Conservation (phyloP, 37 sponge, comb jelly and placozoan genomes). For the Haliclona indistincta region DNA sequence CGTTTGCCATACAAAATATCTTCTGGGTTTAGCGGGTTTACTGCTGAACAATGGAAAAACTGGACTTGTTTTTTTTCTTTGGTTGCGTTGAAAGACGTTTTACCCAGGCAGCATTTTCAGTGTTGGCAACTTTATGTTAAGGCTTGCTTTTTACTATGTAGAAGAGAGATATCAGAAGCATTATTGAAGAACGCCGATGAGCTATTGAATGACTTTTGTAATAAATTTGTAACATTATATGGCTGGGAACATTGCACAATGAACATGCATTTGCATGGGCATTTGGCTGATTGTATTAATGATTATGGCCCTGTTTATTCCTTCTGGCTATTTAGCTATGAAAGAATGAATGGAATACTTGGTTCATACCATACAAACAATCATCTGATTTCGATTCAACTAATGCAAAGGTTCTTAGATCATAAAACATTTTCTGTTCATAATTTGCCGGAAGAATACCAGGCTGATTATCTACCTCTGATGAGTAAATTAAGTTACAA, state of each 20-base stretch:
- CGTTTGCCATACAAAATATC: slow-evolving; percentile 35
- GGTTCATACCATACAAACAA: slow-evolving; percentile 54
- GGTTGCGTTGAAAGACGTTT: slow-evolving; percentile 4
- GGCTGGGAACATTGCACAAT: background rate
- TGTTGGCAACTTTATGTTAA: slow-evolving; percentile 32
- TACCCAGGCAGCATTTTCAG: slow-evolving; percentile 15
- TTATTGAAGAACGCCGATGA: slow-evolving; percentile 10
- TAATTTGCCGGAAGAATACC: background rate
- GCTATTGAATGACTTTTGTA: slow-evolving; percentile 7
- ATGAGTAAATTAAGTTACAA: background rate
- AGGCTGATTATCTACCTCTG: background rate
- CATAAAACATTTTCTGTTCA: background rate
- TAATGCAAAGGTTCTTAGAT: slow-evolving; percentile 41
- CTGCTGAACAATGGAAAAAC: slow-evolving; percentile 55
- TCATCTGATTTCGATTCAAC: slow-evolving; percentile 34
- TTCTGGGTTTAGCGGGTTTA: slow-evolving; percentile 44
- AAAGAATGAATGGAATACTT: slow-evolving; percentile 51
- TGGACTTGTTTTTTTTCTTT: slow-evolving; percentile 38
- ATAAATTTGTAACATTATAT: slow-evolving; percentile 5
- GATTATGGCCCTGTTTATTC: slow-evolving; percentile 14
- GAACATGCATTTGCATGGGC: slow-evolving; percentile 18
- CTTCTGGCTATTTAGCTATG: slow-evolving; percentile 28
- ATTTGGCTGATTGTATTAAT: slow-evolving; percentile 6
- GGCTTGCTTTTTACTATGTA: slow-evolving; percentile 30
- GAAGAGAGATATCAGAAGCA: background rate